Conservation (phyloP, 2,113 vertebrate genomes). For the Trogon melanurus region DNA sequence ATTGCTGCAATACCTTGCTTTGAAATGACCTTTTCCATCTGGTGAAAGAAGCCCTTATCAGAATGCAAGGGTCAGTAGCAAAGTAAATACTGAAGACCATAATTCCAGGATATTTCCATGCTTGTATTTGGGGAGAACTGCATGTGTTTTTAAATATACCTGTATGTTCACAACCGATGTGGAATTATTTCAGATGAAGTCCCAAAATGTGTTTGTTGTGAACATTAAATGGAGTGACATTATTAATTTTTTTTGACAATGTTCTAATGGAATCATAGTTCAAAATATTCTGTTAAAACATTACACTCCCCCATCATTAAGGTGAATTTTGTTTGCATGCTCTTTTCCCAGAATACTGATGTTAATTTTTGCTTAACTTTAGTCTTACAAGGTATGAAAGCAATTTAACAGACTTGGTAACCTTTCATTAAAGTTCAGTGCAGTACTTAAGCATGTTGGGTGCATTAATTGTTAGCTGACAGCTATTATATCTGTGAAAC, state of each 20-base stretch:
- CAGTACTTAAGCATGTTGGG: slow-evolving; percentile 74
- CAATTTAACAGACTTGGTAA: slow-evolving; percentile 77
- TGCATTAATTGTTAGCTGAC: slow-evolving; percentile 82
- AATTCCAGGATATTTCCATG: not conserved
- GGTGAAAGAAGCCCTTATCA: not conserved
- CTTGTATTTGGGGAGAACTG: not conserved
- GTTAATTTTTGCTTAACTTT: slow-evolving; percentile 81
- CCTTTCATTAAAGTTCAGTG: slow-evolving; percentile 81
- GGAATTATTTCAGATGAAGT: not conserved
- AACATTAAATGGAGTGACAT: not conserved
- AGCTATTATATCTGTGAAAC: slow-evolving; percentile 79
- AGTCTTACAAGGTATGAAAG: slow-evolving; percentile 74
- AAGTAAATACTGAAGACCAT: not conserved
- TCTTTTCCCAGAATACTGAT: slow-evolving; percentile 72
- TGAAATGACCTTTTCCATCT: not conserved
- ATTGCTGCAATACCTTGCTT: not conserved
- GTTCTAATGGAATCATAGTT: slow-evolving; percentile 62
- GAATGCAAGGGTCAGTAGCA: not conserved
- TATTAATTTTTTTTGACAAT: slow-evolving; percentile 40
- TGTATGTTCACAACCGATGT: rapidly evolving
- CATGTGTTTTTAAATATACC: rapidly evolving
- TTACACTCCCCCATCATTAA: slow-evolving; percentile 63
- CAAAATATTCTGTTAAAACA: slow-evolving; percentile 68
- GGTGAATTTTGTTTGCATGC: slow-evolving; percentile 74
- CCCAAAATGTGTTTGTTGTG: not conserved